Evolutionary conservation across 2,113 vertebrate genomes (phyloP).

Genomic region (Eolophus roseicapilla): DNA sequence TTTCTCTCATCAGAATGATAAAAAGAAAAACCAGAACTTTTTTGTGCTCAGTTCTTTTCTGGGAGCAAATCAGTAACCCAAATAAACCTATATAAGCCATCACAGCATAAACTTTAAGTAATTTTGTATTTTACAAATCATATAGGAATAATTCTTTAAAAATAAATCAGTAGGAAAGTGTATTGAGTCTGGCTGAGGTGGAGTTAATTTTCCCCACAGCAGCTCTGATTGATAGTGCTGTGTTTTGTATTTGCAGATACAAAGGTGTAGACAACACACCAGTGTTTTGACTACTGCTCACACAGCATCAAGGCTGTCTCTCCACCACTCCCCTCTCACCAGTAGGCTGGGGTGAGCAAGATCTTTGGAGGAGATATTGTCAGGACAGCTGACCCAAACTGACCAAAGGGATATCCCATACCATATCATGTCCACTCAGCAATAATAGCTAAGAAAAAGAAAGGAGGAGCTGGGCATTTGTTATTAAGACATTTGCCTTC

Average conservation of each 20-base stretch:
- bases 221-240: background rate
- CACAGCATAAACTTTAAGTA: background rate
- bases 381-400: background rate
- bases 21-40: background rate
- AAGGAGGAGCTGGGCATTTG: rapidly evolving
- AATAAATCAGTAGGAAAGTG: background rate
- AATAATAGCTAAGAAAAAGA: background rate
- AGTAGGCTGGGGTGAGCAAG: background rate
- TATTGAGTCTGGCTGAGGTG: no score
- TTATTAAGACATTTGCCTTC: background rate
- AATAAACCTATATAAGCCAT: background rate
- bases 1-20: background rate
- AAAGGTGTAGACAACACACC: no score
- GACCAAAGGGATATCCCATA: background rate
- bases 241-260: background rate
- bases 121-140: background rate
- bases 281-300: background rate
- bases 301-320: rapidly evolving
- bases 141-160: background rate
- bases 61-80: background rate
- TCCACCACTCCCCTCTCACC: rapidly evolving
- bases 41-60: background rate
- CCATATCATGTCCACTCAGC: no score
- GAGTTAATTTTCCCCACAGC: background rate
- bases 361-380: background rate